Evolutionary conservation across 2,113 vertebrate species (phyloP).

Genomic region (Mobula hypostoma): DNA sequence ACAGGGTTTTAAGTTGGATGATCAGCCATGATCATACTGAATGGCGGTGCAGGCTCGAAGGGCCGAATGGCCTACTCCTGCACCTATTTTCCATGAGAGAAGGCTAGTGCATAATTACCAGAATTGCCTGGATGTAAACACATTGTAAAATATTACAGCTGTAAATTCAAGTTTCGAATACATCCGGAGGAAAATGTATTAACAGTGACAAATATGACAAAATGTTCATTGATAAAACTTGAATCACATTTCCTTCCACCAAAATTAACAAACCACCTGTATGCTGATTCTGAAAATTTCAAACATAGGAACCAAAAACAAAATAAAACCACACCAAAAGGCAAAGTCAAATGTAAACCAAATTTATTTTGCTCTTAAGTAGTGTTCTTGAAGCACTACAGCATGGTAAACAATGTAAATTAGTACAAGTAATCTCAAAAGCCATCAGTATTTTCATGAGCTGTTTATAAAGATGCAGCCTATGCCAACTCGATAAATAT

Average conservation of each 20-base stretch:
- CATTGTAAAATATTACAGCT: too few species aligned
- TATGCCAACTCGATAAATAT: constrained; percentile 98
- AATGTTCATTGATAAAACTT: background rate
- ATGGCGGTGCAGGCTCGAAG: too few species aligned
- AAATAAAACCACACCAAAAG: constrained; percentile 37
- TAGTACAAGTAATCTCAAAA: constrained; percentile 93
- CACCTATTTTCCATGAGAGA: too few species aligned
- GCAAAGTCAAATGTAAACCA: constrained; percentile 93
- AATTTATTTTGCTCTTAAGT: constrained; percentile 92
- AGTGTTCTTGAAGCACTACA: constrained; percentile 96
- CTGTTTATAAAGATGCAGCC: constrained; percentile 96
- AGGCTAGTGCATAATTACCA: background rate
- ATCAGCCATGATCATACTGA: too few species aligned
- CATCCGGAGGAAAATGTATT: background rate
- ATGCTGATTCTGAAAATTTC: background rate
- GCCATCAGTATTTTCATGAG: constrained; percentile 83
- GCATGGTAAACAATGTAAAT: constrained; percentile 98
- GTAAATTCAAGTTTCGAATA: background rate
- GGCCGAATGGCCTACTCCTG: too few species aligned
- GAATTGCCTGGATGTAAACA: too few species aligned
- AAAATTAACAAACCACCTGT: background rate
- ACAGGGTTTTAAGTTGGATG: too few species aligned
- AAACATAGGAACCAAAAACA: background rate
- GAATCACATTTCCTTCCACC: background rate
- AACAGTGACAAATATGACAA: background rate